Evolutionary conservation across 2,797 vertebrate genomes (phyloP), one percentile per base, ranked within the genome.

Genomic region (Tangara arthus): DNA sequence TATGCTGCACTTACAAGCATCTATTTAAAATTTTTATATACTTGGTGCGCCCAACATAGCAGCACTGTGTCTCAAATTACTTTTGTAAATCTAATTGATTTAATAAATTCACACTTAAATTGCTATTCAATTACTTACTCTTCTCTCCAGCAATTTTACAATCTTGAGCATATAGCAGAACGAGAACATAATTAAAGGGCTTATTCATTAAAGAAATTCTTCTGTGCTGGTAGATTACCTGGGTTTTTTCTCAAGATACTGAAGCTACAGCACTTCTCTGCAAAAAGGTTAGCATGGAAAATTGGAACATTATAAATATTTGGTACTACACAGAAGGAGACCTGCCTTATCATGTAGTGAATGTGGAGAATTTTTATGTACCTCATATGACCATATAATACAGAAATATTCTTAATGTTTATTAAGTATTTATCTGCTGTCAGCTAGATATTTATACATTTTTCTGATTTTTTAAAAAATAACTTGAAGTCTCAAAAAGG

Each of bases 1-100:
- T 60, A 63, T 90, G 75, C 59, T 70, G 84, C 90, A 91, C 39
- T 96, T 95, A 69, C 34, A 93, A 81, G 85, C 78, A 93, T 85
- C 94, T 85, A 93, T 90, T 94, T 96, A 83, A 94, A 95, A 68
- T 95, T 96, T 97, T 96, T 95, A 96, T 96, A 90, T 79, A 96
- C 86, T 95, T 93, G 55, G 63, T 93, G 57, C 14, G 8, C 81
- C 41, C 59, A 57, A 61, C 57, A 82, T 88, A 89, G 87, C 72
- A 83, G 60, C 49, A 64, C 71, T 73, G 66, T 87, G 59, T 65
- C 76, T 91, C 87, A 93, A 97, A 96, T 94, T 86, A 93, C 85
- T 95, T 91, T 86, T 84, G 69, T 86, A 96, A 96, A 92, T 95
- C 65, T 96, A 92, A 91, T 94, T 95, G 90, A 96, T 94, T 95